phyloP scores from a whole-genome alignment of 2,888 invertebrate species.

The Aquatica leii region DNA sequence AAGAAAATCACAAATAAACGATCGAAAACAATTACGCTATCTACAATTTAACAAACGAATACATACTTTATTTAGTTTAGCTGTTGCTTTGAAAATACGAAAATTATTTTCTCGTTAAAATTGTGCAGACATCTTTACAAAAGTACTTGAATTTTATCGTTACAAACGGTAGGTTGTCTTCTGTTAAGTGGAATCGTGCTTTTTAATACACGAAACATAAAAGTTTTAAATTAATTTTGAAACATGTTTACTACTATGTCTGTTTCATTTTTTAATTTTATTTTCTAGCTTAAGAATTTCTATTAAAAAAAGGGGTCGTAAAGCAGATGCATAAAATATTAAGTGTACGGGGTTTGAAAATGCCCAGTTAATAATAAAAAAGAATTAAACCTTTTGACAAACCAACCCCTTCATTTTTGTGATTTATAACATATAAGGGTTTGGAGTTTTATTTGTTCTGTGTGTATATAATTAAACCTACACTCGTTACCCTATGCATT shows the following conservation, averaged over 20 bases:
- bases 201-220: conserved; percentile 19
- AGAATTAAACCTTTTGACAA: conserved; percentile 38
- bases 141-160: conserved; percentile 13
- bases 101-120: conserved; percentile 18
- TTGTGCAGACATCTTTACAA: conserved; percentile 16
- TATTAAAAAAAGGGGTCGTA: conserved; percentile 18
- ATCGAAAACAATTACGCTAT: no score
- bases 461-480: conserved; percentile 52
- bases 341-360: conserved; percentile 23
- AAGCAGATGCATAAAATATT: conserved; percentile 29
- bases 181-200: conserved; percentile 15
- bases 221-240: conserved; percentile 21
- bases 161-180: conserved; percentile 17
- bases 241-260: not conserved
- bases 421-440: conserved; percentile 45
- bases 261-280: conserved; percentile 6
- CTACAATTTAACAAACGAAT: not conserved
- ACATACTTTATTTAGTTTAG: conserved; percentile 5
- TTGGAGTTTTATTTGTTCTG: conserved; percentile 43
- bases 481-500: conserved; percentile 45
- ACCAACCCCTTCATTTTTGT: conserved; percentile 39
- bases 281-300: conserved; percentile 7
- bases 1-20: no score
- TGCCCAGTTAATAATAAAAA: conserved; percentile 44
- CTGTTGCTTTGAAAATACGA: conserved; percentile 1